Evolutionary conservation across 2,113 vertebrate species (phyloP).

Genomic region (Poeciliopsis turrubarensis): DNA sequence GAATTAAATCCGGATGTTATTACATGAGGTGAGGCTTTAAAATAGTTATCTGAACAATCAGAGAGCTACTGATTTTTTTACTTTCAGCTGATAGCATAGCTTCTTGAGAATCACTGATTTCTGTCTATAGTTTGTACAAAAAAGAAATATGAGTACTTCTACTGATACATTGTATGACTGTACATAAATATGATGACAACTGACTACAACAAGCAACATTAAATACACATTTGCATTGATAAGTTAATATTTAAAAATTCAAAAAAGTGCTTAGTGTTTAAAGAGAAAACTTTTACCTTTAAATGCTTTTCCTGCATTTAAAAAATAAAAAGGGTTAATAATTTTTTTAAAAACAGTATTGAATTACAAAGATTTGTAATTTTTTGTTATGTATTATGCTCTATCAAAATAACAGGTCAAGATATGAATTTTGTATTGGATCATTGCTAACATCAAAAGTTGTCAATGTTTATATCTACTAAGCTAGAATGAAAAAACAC

Average conservation of each 20-base stretch:
- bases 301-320: not conserved
- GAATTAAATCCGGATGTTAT: not conserved
- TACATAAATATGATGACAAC: not conserved
- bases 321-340: not conserved
- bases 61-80: not conserved
- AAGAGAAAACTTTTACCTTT: not conserved
- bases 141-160: not conserved
- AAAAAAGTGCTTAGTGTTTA: not conserved
- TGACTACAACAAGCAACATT: not conserved
- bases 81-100: not conserved
- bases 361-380: too few species aligned
- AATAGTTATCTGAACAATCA: not conserved
- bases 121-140: not conserved
- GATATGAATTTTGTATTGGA: not conserved
- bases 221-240: not conserved
- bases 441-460: not conserved
- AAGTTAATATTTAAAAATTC: not conserved
- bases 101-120: not conserved
- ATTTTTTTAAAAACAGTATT: too few species aligned
- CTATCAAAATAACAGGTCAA: too few species aligned
- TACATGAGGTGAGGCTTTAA: not conserved
- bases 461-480: not conserved
- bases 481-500: too few species aligned
- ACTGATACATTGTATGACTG: not conserved
- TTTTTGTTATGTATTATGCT: not conserved